These are phyloP conservation scores for Hyposmocoma kahamanoa DNA, from an alignment of 1,140 invertebrate species.

Conservation along the genomic window DNA sequence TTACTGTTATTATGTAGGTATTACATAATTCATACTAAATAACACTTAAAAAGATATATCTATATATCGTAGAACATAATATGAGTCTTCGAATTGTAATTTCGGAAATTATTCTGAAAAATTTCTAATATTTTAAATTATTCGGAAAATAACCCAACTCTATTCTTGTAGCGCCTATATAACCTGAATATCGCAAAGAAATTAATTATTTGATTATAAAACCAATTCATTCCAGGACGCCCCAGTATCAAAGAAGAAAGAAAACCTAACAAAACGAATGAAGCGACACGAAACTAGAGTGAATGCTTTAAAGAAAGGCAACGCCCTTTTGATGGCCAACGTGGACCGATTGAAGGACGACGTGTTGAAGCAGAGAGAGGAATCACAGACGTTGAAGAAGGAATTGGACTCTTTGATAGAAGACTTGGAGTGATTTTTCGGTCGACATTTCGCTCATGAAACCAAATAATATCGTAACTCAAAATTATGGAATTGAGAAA, in stretches of 20 bases:
- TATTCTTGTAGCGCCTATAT: background rate
- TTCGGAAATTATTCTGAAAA: slow-evolving; percentile 4
- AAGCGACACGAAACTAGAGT: slow-evolving; percentile 86
- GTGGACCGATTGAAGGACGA: slow-evolving; percentile 90
- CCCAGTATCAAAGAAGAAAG: slow-evolving; percentile 77
- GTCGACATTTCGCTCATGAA: no score
- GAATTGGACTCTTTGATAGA: slow-evolving; percentile 88
- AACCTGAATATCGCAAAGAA: background rate
- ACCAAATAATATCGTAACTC: no score
- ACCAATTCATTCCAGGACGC: slow-evolving; percentile 68
- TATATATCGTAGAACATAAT: no score
- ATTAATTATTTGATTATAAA: background rate
- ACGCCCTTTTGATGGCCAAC: slow-evolving; percentile 88
- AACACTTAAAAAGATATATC: no score
- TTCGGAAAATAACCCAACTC: slow-evolving; percentile 2
- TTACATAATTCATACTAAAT: no score
- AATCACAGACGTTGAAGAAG: slow-evolving; percentile 83
- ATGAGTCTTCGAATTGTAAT: no score
- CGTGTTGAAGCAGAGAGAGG: slow-evolving; percentile 85
- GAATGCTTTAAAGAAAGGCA: slow-evolving; percentile 87
- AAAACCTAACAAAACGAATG: slow-evolving; percentile 75
- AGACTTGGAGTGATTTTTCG: slow-evolving; percentile 78
- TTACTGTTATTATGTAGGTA: no score
- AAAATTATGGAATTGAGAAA: no score
- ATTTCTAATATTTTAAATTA: slow-evolving; percentile 1